phyloP scores from a whole-genome alignment of 1,140 invertebrate genomes.

The Metopolophium dirhodum region DNA sequence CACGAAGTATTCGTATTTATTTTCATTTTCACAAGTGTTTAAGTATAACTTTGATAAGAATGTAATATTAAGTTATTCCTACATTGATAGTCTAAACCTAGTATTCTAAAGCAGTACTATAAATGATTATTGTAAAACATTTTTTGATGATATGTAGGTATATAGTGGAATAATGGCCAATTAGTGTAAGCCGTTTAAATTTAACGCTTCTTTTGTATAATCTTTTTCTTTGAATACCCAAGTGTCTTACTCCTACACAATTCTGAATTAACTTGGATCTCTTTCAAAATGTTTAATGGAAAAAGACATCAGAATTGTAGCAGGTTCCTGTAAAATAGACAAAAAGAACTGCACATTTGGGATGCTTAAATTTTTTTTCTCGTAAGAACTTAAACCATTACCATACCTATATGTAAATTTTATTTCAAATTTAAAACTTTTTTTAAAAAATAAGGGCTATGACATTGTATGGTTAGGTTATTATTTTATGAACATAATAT shows the following conservation, averaged over 20 bases:
- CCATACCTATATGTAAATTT: neutral
- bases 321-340: neutral
- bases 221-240: neutral
- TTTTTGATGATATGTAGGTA: neutral
- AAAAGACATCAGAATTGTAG: neutral
- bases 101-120: neutral
- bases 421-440: neutral
- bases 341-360: neutral
- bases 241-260: neutral
- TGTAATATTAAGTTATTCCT: neutral
- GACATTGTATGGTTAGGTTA: neutral
- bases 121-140: neutral
- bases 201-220: neutral
- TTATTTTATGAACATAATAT: neutral
- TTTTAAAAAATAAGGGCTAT: neutral
- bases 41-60: neutral
- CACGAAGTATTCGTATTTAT: neutral
- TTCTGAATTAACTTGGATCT: neutral
- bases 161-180: neutral
- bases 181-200: neutral
- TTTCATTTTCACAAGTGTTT: neutral
- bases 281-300: slow-evolving; percentile 29
- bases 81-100: neutral
- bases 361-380: neutral
- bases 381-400: neutral